Evolutionary conservation across 2,888 invertebrate genomes (phyloP).

Genomic region (Ligdia adustata): DNA sequence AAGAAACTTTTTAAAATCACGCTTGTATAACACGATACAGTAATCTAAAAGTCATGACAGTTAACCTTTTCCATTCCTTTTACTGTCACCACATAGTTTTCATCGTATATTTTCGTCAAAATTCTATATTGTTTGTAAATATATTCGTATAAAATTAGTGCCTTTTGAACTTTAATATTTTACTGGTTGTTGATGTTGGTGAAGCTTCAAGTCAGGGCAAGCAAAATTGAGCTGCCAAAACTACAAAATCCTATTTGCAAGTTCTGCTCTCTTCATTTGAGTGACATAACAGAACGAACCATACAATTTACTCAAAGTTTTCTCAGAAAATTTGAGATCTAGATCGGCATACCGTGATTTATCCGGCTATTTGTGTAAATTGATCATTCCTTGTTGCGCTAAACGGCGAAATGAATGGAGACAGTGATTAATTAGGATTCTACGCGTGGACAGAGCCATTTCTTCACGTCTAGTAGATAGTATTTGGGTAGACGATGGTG

Average conservation of each 20-base stretch:
- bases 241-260: no score
- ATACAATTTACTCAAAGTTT: background rate
- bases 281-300: background rate
- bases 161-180: no score
- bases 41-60: no score
- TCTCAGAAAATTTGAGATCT: conserved; percentile 10
- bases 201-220: no score
- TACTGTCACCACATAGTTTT: no score
- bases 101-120: no score
- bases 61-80: no score
- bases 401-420: conserved; percentile 14
- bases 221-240: background rate
- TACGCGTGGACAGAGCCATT: conserved; percentile 16
- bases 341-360: conserved; percentile 5
- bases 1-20: no score
- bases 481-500: conserved; percentile 28
- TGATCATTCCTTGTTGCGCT: conserved; percentile 14
- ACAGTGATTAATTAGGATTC: conserved; percentile 14
- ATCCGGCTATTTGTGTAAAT: conserved; percentile 16
- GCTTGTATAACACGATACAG: no score
- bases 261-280: background rate
- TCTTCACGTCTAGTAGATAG: conserved; percentile 16
- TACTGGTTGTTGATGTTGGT: no score
- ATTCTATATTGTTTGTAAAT: no score
- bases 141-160: no score